These are phyloP conservation scores for Myodes glareolus DNA, from an alignment of 2,113 vertebrate species.

Conservation along the genomic window DNA sequence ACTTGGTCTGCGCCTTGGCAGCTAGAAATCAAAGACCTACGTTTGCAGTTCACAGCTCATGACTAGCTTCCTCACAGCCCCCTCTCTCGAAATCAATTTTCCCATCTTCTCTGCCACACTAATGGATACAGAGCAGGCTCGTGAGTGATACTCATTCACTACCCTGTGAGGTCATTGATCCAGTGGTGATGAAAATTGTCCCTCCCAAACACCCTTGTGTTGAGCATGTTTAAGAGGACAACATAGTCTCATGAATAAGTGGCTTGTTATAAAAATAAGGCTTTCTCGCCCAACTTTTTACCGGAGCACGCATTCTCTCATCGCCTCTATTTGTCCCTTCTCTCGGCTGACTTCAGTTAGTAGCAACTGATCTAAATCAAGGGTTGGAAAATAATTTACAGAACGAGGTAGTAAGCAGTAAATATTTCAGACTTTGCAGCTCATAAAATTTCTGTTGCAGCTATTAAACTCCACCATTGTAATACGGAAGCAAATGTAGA, in stretches of 20 bases:
- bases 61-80: background rate
- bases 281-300: background rate
- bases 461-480: background rate
- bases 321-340: background rate
- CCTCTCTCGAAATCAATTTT: background rate
- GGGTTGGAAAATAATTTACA: background rate
- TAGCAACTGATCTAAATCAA: constrained; percentile 27
- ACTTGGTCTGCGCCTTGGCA: constrained; percentile 19
- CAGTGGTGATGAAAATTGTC: background rate
- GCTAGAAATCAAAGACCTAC: constrained; percentile 33
- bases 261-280: background rate
- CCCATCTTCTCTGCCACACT: background rate
- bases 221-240: background rate
- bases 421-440: background rate
- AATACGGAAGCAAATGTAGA: background rate
- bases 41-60: constrained; percentile 42
- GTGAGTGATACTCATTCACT: background rate
- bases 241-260: constrained; percentile 14
- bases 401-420: background rate
- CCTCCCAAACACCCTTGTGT: background rate
- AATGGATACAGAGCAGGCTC: background rate
- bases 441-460: background rate
- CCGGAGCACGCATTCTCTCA: background rate
- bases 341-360: constrained; percentile 5
- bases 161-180: background rate